A percentile compares a stretch with the other conserved stretches of the same genome.
Conservation (phyloP, 1,140 invertebrate genomes). For the Drosophila melanica region DNA sequence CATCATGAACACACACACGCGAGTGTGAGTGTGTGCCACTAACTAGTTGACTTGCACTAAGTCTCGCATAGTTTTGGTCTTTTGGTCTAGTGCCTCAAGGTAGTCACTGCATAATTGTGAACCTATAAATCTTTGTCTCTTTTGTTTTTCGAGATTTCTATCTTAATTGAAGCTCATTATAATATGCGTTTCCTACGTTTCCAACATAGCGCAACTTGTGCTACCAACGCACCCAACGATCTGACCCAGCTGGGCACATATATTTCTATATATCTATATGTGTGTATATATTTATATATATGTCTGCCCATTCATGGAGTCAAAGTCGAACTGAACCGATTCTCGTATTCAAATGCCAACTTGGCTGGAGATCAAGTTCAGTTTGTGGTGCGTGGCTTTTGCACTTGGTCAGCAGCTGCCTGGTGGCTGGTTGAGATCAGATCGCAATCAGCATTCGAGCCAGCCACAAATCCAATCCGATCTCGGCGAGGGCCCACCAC, state of each 20-base stretch:
- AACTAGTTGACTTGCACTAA: slow-evolving; percentile 18
- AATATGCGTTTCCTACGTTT: slow-evolving; percentile 75
- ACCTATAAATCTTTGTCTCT: slow-evolving; percentile 76
- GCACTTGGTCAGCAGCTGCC: slow-evolving; percentile 43
- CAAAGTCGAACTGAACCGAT: slow-evolving; percentile 11
- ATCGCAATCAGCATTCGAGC: slow-evolving; percentile 62
- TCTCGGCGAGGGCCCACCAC: slow-evolving; percentile 69
- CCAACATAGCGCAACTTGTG: slow-evolving; percentile 54
- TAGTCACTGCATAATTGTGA: slow-evolving; percentile 70
- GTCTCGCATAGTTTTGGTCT: slow-evolving; percentile 29
- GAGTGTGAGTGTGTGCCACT: not conserved
- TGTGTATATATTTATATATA: slow-evolving; percentile 1
- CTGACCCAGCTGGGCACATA: slow-evolving; percentile 19
- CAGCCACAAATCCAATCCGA: slow-evolving; percentile 44
- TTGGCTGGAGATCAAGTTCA: slow-evolving; percentile 29
- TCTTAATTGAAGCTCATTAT: slow-evolving; percentile 82
- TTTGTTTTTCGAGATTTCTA: slow-evolving; percentile 78
- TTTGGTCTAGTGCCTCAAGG: slow-evolving; percentile 59
- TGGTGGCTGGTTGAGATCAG: slow-evolving; percentile 44
- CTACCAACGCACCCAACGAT: slow-evolving; percentile 52
- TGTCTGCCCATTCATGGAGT: slow-evolving; percentile 46
- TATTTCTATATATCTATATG: not conserved
- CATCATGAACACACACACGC: not conserved
- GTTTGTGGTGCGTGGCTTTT: slow-evolving; percentile 48
- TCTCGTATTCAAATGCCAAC: slow-evolving; percentile 40